A percentile compares a stretch with the other conserved stretches of the same genome.
Evolutionary conservation across 2,797 vertebrate species (phyloP).

Genomic region (Sebastes hubbsi): DNA sequence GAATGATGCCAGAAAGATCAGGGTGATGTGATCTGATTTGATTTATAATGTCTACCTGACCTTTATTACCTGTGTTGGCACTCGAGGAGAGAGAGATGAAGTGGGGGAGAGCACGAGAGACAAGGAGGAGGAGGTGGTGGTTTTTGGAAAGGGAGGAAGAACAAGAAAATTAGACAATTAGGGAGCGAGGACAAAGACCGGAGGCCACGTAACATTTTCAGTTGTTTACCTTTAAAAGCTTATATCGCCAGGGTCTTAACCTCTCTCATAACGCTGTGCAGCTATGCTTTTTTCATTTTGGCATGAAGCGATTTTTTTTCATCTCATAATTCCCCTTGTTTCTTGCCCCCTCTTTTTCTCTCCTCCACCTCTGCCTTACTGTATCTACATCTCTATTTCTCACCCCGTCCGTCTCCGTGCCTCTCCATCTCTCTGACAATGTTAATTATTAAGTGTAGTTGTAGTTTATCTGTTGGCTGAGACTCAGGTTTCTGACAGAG

Average conservation of each 20-base stretch:
- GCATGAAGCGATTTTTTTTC: slow-evolving; percentile 7
- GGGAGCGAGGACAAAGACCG: slow-evolving; percentile 18
- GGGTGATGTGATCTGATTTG: slow-evolving; percentile 72
- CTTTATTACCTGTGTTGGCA: slow-evolving; percentile 75
- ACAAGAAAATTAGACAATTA: slow-evolving; percentile 38
- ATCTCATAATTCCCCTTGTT: slow-evolving; percentile 2
- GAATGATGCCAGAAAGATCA: slow-evolving; percentile 62
- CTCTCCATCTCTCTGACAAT: slow-evolving; percentile 27
- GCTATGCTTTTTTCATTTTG: neutral
- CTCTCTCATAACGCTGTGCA: slow-evolving; percentile 11
- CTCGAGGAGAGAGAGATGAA: slow-evolving; percentile 38
- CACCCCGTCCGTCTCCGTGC: neutral
- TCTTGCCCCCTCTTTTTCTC: neutral
- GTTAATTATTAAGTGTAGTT: slow-evolving; percentile 66
- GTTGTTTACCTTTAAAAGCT: slow-evolving; percentile 52
- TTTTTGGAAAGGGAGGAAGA: neutral
- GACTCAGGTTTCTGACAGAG: slow-evolving; percentile 57
- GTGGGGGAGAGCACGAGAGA: neutral
- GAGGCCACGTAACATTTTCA: slow-evolving; percentile 26
- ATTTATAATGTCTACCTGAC: slow-evolving; percentile 77
- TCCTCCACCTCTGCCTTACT: neutral
- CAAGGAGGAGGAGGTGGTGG: neutral
- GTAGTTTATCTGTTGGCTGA: slow-evolving; percentile 66
- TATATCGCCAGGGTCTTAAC: slow-evolving; percentile 25
- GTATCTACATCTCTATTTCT: slow-evolving; percentile 4